Evolutionary conservation across 1,140 invertebrate species (phyloP), one percentile per base, ranked within the genome.

Genomic region (Neuroterus valhalla): DNA sequence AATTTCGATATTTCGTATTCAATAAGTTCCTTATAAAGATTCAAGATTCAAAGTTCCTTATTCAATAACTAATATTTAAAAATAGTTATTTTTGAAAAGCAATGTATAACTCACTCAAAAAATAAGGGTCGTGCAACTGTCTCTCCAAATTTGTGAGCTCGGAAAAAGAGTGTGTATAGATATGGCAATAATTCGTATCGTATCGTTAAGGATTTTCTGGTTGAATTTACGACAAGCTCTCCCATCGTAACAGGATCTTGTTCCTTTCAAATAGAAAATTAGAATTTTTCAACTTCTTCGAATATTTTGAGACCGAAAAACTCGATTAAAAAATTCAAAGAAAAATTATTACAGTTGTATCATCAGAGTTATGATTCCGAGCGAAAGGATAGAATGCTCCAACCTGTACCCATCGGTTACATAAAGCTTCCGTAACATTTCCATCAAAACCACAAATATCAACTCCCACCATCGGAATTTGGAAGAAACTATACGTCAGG

Each of bases 371-470:
- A 82, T 97, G 96, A 89, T 97, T 97, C 77, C 96, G 92, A 1
- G 95, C 93, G 89, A 97, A 97, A 1, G 96, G 95, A 89, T 96
- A 96, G 89, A 96, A 96, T 8, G 96, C 95, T 2, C 96, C 97
- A 2, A 96, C 89, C 86, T 96, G 94, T 91, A 92, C 93, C 96
- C 96, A 97, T 0, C 95, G 90, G 81, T 92, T 93, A 85, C 96
- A 97, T 1, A 97, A 89, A 31, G 92, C 88, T 15, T 83, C 88
- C 0, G 95, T 96, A 0, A 96, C 94, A 84, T 96, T 94, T 4
- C 93, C 93, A 81, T 92, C 92, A 88, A 97, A 98, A 2, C 96
- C 97, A 90, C 97, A 98, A 78, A 98, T 97, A 87, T 98, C 96
- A 3, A 96, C 94, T 1, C 96, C 97, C 86, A 96, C 94, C 91